Evolutionary conservation across 2,888 invertebrate genomes (phyloP), one percentile per base, ranked within the genome.

Genomic region (Drosophila anomelani): DNA sequence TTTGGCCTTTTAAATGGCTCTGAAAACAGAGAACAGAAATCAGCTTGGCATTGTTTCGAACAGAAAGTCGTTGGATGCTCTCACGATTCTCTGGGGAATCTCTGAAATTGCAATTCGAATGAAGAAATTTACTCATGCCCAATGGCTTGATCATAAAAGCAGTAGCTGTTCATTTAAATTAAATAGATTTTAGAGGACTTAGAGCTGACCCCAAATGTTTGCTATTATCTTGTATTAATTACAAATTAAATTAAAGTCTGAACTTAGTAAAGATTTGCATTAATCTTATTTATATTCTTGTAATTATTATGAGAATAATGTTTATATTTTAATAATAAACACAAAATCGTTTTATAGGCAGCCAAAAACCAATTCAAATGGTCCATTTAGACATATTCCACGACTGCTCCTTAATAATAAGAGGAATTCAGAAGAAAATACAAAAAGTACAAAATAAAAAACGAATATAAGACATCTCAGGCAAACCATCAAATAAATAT

Each of bases 1-100:
- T 64, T 64, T 34, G 26, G 64, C 32, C 26, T 20, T 51, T 64
- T 41, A 62, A 64, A 64, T 62, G 64, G 64, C 41, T 26, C 10
- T 29, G 41, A 13, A 41, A 46, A 10, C 15, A 34, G 13, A 51
- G 13, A 32, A 51, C 20, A 17, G 17, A 32, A 20, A 20, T 8
- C 32, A 20, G 17, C 49, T 23, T 34, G 63, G 64, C 41, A 62
- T 64, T 49, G 63, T 51, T 34, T 36, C 34, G n/a, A 10, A 15
- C 41, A 3, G 20, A n/a, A 32, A 49, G 34, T 20, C 49, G 41
- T 49, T 62, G 34, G 34, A 20, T 47, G 38, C 46, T 59, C 32
- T 34, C 39, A 12, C 39, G 46, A 26, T 61, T 32, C 62, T 6
- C 26, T 12, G 36, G 43, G 29, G 15, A 63, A 61, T 32, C 47